Evolutionary conservation across 2,113 vertebrate species (phyloP).

Genomic region (Sinocyclocheilus rhinocerous): DNA sequence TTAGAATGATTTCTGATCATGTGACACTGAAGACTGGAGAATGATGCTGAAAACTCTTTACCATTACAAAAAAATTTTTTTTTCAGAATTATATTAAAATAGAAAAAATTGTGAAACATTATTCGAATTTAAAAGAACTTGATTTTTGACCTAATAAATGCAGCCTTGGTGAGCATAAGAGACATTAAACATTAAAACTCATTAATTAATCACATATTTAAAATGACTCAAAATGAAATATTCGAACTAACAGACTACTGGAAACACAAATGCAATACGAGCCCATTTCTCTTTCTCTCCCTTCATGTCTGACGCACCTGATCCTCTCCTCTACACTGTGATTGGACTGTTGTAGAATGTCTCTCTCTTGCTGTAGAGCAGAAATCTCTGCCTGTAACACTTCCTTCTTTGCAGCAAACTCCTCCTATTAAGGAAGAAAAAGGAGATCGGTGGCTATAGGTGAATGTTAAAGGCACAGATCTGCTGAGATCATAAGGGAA

Average conservation of each 20-base stretch:
- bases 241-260: neutral
- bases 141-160: too few relatives aligned
- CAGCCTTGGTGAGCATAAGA: too few relatives aligned
- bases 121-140: too few relatives aligned
- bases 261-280: too few relatives aligned
- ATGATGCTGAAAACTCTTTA: too few relatives aligned
- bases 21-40: too few relatives aligned
- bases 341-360: conserved; percentile 70
- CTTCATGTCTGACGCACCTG: conserved; percentile 69
- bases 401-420: conserved; percentile 71
- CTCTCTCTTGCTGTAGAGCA: conserved; percentile 70
- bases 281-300: neutral
- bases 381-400: conserved; percentile 70
- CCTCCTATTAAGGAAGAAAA: conserved; percentile 64
- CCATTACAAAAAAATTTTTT: too few relatives aligned
- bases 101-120: too few relatives aligned
- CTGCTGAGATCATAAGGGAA: conserved; percentile 11
- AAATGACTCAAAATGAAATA: neutral
- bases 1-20: too few relatives aligned
- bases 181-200: too few relatives aligned
- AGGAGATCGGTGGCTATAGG: neutral
- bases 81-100: too few relatives aligned
- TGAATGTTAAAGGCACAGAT: conserved; percentile 8
- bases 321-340: conserved; percentile 73
- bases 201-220: too few relatives aligned